phyloP scores from a whole-genome alignment of 2,888 invertebrate genomes.

The Parelbella ahira region DNA sequence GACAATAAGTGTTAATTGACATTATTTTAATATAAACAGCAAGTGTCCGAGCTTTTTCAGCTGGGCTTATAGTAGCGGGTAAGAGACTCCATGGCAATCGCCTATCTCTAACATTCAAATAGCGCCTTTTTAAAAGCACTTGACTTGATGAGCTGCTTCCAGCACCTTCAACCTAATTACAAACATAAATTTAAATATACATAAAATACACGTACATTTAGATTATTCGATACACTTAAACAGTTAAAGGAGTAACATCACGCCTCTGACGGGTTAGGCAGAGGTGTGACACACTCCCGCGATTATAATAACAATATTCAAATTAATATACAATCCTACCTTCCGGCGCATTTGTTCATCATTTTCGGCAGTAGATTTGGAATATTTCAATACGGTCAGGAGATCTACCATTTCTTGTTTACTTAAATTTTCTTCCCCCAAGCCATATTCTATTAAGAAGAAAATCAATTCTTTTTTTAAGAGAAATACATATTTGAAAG shows the following conservation, averaged over 20 bases:
- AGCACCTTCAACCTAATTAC: conserved; percentile 40
- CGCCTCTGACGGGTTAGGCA: too few relatives aligned
- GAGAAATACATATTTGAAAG: too few relatives aligned
- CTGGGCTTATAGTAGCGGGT: conserved; percentile 52
- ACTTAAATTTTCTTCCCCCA: conserved; percentile 67
- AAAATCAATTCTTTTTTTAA: too few relatives aligned
- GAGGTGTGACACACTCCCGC: too few relatives aligned
- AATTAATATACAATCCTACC: too few relatives aligned
- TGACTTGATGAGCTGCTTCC: conserved; percentile 36
- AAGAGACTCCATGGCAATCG: conserved; percentile 72
- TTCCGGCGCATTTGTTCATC: conserved; percentile 51
- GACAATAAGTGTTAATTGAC: conserved; percentile 64
- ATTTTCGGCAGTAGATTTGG: conserved; percentile 58
- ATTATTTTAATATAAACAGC: conserved; percentile 69
- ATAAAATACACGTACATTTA: too few relatives aligned
- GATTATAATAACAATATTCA: too few relatives aligned
- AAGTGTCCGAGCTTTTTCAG: conserved; percentile 63
- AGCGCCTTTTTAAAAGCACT: conserved; percentile 56
- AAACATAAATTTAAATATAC: too few relatives aligned
- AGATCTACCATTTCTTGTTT: conserved; percentile 73
- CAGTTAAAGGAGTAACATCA: too few relatives aligned
- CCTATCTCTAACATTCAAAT: conserved; percentile 63
- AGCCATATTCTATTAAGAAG: conserved; percentile 55
- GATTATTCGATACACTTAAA: too few relatives aligned
- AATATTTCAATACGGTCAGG: conserved; percentile 65